Evolutionary conservation across 2,888 invertebrate genomes (phyloP).

Genomic region (Drosophila seclusa): DNA sequence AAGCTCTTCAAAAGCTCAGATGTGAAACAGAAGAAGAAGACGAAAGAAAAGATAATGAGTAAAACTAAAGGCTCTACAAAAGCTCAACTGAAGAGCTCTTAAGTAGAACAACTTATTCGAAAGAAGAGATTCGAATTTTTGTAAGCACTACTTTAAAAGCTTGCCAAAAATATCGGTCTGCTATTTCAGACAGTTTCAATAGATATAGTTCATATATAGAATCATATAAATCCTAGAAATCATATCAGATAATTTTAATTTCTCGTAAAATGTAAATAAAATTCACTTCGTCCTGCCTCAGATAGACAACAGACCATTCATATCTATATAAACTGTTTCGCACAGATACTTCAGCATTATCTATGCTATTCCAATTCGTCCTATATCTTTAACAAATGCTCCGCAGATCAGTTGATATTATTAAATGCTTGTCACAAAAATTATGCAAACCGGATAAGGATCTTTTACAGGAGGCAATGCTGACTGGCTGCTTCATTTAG

Average conservation of each 20-base stretch:
- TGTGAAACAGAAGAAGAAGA: neutral
- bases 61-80: neutral
- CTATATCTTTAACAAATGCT: neutral
- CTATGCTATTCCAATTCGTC: neutral
- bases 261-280: no score
- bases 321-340: neutral
- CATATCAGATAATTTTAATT: no score
- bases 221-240: no score
- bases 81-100: neutral
- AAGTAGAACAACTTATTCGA: neutral
- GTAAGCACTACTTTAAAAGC: neutral
- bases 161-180: neutral
- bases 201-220: no score
- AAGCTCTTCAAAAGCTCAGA: neutral
- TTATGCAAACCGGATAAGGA: neutral
- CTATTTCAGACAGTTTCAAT: neutral
- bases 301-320: no score
- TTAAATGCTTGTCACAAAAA: neutral
- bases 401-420: neutral
- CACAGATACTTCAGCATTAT: neutral
- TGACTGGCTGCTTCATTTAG: neutral
- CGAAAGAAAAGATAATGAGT: neutral
- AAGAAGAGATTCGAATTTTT: neutral
- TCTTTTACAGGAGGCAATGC: neutral
- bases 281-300: no score